Conservation (phyloP, 1,140 invertebrate species). For the Papilio aristodemus region DNA sequence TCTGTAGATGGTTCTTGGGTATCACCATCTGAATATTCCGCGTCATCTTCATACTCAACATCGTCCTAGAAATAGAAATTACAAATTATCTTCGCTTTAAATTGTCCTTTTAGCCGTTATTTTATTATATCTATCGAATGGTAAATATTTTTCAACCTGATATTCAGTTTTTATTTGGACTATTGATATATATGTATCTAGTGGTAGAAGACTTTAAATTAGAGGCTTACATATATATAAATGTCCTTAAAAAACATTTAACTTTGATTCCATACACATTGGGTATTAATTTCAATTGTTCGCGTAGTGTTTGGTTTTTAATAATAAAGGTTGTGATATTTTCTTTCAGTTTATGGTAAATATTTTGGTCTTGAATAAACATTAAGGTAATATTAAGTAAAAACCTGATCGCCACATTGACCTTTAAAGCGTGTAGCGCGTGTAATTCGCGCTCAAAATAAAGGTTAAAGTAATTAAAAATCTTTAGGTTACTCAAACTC, state of each 20-base stretch:
- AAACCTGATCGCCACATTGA: slow-evolving; percentile 11
- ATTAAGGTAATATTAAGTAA: slow-evolving; percentile 1
- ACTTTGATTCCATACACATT: too few relatives aligned
- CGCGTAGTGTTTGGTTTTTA: not conserved
- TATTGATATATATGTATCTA: too few relatives aligned
- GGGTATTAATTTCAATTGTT: slow-evolving; percentile 11
- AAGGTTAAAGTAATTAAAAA: slow-evolving; percentile 21
- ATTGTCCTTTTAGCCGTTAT: too few relatives aligned
- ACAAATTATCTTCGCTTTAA: too few relatives aligned
- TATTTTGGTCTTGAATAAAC: not conserved
- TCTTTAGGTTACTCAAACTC: not conserved
- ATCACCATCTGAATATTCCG: slow-evolving; percentile 64
- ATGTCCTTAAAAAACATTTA: too few relatives aligned
- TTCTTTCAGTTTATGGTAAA: not conserved
- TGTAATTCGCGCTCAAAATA: not conserved
- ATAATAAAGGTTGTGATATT: not conserved
- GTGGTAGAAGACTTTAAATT: too few relatives aligned
- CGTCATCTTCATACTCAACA: slow-evolving; percentile 69
- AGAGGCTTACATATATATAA: too few relatives aligned
- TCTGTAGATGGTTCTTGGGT: slow-evolving; percentile 83
- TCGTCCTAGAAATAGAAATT: slow-evolving; percentile 56
- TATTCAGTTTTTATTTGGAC: too few relatives aligned
- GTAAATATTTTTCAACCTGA: too few relatives aligned
- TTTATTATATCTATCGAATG: too few relatives aligned
- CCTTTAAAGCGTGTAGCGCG: not conserved